Conservation (phyloP, 2,797 vertebrate species). For the Valencia hispanica region DNA sequence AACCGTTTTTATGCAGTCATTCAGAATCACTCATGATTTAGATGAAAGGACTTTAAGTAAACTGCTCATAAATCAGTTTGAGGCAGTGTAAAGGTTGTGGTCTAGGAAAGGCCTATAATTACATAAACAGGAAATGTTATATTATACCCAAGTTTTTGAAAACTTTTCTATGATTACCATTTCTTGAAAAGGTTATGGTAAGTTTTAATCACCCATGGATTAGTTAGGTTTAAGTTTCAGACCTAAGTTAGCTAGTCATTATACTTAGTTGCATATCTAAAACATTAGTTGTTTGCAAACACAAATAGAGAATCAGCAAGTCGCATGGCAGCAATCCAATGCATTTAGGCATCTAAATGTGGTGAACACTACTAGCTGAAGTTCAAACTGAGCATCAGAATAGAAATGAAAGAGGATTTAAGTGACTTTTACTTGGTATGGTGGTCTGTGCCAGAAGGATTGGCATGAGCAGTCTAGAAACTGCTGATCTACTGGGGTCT, state of each 20-base stretch:
- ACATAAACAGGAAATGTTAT: conserved; percentile 8
- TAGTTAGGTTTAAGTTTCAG: background rate
- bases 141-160: background rate
- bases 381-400: background rate
- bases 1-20: conserved; percentile 14
- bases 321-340: background rate
- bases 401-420: background rate
- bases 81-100: background rate
- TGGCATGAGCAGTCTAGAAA: too few relatives aligned
- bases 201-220: background rate
- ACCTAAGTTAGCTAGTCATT: background rate
- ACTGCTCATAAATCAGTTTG: conserved; percentile 14
- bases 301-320: background rate
- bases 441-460: background rate
- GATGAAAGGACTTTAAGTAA: background rate
- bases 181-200: background rate
- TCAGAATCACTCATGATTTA: conserved; percentile 17
- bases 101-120: background rate
- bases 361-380: background rate
- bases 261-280: background rate
- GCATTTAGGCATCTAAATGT: background rate
- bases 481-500: too few relatives aligned
- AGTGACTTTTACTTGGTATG: background rate
- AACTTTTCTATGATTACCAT: conserved; percentile 1
- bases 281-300: background rate